Conservation (phyloP, 2,797 vertebrate genomes). For the Enoplosus armatus region DNA sequence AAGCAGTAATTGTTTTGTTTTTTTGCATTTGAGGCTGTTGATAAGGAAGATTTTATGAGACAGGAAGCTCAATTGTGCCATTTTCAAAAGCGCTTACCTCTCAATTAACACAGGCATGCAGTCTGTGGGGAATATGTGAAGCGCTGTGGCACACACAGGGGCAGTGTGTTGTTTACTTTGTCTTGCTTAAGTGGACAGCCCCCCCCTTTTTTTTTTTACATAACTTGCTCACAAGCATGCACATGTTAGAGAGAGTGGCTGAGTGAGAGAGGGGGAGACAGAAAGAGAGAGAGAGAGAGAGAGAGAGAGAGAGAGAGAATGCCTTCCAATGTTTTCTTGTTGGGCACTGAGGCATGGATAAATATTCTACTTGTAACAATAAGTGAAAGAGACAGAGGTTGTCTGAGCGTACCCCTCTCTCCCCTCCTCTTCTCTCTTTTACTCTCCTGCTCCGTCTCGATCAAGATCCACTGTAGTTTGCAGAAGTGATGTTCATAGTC, state of each 20-base stretch:
- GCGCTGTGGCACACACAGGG: slow-evolving; percentile 22
- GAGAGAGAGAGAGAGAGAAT: slow-evolving; percentile 19
- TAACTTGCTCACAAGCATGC: slow-evolving; percentile 50
- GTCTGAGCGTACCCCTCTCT: slow-evolving; percentile 53
- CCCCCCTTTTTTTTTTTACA: slow-evolving; percentile 50
- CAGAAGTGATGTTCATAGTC: slow-evolving; percentile 29
- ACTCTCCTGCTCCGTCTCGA: slow-evolving; percentile 21
- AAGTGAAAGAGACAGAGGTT: slow-evolving; percentile 80
- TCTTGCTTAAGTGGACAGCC: slow-evolving; percentile 39
- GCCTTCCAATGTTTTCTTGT: slow-evolving; percentile 73
- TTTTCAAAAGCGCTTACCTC: slow-evolving; percentile 53
- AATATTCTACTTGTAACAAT: slow-evolving; percentile 78
- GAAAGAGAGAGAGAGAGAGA: not conserved
- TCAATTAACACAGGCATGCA: slow-evolving; percentile 49
- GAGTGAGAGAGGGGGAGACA: not conserved
- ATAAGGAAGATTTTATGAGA: slow-evolving; percentile 55
- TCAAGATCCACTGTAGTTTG: slow-evolving; percentile 27
- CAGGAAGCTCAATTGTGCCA: slow-evolving; percentile 57
- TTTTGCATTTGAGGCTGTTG: slow-evolving; percentile 58
- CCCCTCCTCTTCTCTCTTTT: not conserved
- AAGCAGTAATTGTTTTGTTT: slow-evolving; percentile 71
- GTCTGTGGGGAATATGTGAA: slow-evolving; percentile 28
- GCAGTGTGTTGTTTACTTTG: slow-evolving; percentile 51
- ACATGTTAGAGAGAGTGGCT: slow-evolving; percentile 27
- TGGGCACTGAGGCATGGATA: slow-evolving; percentile 74